phyloP scores from a whole-genome alignment of 2,797 vertebrate genomes.

The Sardinella longiceps region DNA sequence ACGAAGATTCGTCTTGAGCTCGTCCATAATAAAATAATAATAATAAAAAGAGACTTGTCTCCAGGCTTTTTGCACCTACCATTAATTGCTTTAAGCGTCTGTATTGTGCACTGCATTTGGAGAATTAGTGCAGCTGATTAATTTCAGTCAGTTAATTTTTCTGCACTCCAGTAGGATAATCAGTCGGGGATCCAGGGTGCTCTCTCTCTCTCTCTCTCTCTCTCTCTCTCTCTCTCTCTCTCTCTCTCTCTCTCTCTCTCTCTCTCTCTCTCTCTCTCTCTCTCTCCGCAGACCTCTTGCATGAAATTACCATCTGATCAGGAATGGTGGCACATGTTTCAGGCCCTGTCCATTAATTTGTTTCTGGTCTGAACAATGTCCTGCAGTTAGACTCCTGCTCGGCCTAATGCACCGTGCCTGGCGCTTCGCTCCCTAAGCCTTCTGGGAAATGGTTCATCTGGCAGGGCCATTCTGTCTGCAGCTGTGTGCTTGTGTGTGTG shows the following conservation, averaged over 20 bases:
- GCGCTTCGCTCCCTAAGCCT: conserved; percentile 39
- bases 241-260: no score
- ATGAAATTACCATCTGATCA: conserved; percentile 32
- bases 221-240: background rate
- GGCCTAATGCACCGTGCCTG: conserved; percentile 48
- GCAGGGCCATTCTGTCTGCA: conserved; percentile 42
- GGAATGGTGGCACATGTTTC: conserved; percentile 44
- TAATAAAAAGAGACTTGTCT: background rate
- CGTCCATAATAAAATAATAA: background rate
- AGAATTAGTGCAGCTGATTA: background rate
- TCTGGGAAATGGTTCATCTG: conserved; percentile 53
- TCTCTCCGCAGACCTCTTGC: background rate
- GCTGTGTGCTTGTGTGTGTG: conserved; percentile 41
- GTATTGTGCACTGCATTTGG: background rate
- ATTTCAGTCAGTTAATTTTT: conserved; percentile 11
- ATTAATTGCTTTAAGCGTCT: background rate
- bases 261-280: no score
- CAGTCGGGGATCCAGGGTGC: background rate
- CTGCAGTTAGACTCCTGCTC: conserved; percentile 46
- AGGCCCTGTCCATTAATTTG: conserved; percentile 38
- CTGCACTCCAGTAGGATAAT: background rate
- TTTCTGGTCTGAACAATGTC: conserved; percentile 42
- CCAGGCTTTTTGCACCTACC: background rate
- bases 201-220: no score
- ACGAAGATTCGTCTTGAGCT: background rate